Evolutionary conservation across 2,888 invertebrate genomes (phyloP).

Genomic region (Leuctra nigra): DNA sequence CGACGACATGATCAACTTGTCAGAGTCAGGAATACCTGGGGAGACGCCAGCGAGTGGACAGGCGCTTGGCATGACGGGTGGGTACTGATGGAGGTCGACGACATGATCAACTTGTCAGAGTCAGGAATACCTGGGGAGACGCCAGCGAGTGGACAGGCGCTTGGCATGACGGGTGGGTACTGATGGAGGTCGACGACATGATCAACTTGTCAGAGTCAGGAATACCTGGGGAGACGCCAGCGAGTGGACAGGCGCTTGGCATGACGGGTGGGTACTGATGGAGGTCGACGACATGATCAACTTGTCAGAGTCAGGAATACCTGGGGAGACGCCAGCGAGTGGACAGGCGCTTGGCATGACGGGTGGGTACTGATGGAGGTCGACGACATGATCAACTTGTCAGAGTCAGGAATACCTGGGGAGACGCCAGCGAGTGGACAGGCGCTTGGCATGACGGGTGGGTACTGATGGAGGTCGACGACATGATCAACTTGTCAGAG

Average conservation of each 20-base stretch:
- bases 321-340: conserved; percentile 44
- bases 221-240: conserved; percentile 44
- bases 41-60: conserved; percentile 43
- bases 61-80: conserved; percentile 41
- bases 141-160: conserved; percentile 44
- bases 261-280: conserved; percentile 34
- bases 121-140: conserved; percentile 44
- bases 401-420: conserved; percentile 43
- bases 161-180: conserved; percentile 38
- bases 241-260: conserved; percentile 45
- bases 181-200: too few species aligned
- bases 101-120: conserved; percentile 37
- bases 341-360: conserved; percentile 44
- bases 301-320: conserved; percentile 42
- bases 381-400: conserved; percentile 37
- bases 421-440: conserved; percentile 43
- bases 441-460: conserved; percentile 41
- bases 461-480: too few species aligned
- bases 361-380: too few species aligned
- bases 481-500: conserved; percentile 35
- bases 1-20: conserved; percentile 37
- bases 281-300: conserved; percentile 34
- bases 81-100: too few species aligned
- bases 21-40: conserved; percentile 43
- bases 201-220: conserved; percentile 39